Base-by-base conservation (phyloP, 2,888 invertebrate species). In the Drosophila atroscutellata region DNA sequence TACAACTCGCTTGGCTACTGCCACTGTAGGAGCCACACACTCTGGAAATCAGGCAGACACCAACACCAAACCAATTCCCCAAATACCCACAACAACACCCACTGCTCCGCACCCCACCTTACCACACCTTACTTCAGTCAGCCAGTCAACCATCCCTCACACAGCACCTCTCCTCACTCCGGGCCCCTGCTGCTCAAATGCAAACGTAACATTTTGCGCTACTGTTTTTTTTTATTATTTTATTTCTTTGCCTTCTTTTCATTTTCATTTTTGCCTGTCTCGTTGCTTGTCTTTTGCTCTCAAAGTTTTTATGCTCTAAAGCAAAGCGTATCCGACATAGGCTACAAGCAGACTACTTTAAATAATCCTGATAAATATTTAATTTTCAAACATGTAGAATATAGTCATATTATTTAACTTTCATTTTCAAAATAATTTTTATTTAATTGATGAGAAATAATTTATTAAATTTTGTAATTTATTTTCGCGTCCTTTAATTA, bases 121-220 rank as follows among this genome's bases (percentile, higher is more conserved):
- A 18, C 37, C 49, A 13, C 59, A 59, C 49, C 20, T 20, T n/a
- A 24, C 47, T 49, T 8, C 57, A 52, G 51, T 20, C 36, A 37
- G 7, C n/a, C 54, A 30, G 32, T 34, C 64, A n/a, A 13, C 30
- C 8, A 47, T 56, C 42, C 50, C 13, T 24, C 36, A 2, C 15
- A 9, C 20, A n/a, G 30, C 30, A 8, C 11, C n/a, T 20, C 30
- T 28, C 18, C 30, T 20, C 52, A 13, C 30, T 0, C 2, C 15
- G 2, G 3, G 20, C 49, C 28, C n/a, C 49, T 56, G 37, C 18
- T 47, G 42, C 64, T 52, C 70, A 54, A 76, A 60, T 86, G 90
- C 90, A 84, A 90, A 88, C 90, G 91, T 76, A 87, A 90, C 91
- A 90, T 85, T 85, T 85, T 85, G 86, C 84, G 87, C 86, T 75